phyloP scores from a whole-genome alignment of 2,888 invertebrate genomes.

The Vesta saturnalis region DNA sequence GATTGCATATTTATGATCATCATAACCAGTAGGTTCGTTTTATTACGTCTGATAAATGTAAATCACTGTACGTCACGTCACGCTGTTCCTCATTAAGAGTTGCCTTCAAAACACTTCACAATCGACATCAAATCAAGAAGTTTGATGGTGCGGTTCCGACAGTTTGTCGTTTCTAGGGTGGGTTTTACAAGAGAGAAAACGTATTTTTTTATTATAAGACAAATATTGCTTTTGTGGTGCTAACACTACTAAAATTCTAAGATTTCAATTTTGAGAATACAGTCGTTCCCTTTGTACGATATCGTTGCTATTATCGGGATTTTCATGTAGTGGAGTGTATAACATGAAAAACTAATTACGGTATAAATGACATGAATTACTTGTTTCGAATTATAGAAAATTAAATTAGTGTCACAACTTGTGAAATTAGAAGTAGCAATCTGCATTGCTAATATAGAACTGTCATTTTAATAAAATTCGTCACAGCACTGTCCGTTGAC shows the following conservation, averaged over 20 bases:
- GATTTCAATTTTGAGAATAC: too few relatives aligned
- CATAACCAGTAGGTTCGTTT: slow-evolving; percentile 19
- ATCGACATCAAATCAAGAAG: slow-evolving; percentile 32
- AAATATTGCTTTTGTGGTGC: too few relatives aligned
- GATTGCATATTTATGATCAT: slow-evolving; percentile 39
- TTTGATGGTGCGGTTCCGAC: slow-evolving; percentile 32
- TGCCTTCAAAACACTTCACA: slow-evolving; percentile 33
- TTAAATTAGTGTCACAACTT: slow-evolving; percentile 13
- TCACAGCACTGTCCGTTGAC: background rate
- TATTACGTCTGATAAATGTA: slow-evolving; percentile 26
- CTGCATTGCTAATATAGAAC: background rate
- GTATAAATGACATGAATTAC: slow-evolving; percentile 3
- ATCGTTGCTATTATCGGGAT: too few relatives aligned
- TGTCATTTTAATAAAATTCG: background rate
- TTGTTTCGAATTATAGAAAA: background rate
- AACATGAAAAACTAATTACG: slow-evolving; percentile 2
- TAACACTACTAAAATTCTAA: too few relatives aligned
- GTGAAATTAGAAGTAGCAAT: slow-evolving; percentile 4
- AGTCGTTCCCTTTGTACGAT: too few relatives aligned
- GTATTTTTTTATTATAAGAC: background rate
- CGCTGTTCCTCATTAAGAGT: slow-evolving; percentile 28
- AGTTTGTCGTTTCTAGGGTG: slow-evolving; percentile 31
- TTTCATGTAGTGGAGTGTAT: too few relatives aligned
- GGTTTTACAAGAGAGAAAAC: slow-evolving; percentile 22
- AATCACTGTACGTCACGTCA: slow-evolving; percentile 33